phyloP scores from a whole-genome alignment of 2,888 invertebrate species.

The Polia nebulosa region DNA sequence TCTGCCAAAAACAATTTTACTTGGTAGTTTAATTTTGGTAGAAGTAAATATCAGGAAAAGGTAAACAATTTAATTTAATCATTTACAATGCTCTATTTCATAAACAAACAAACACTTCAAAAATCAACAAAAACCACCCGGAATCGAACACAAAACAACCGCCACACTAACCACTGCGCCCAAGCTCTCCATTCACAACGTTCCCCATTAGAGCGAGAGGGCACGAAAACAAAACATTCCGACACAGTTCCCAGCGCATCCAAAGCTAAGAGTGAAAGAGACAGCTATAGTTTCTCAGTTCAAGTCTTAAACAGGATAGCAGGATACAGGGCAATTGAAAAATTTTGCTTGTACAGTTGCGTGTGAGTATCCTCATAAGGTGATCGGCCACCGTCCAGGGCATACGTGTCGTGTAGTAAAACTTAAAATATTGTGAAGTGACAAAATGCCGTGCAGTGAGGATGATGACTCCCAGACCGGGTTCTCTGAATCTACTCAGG shows the following conservation, averaged over 20 bases:
- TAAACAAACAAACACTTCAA: not conserved
- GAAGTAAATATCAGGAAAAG: not conserved
- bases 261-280: slow-evolving; percentile 71
- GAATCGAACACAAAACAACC: slow-evolving; percentile 77
- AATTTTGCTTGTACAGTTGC: slow-evolving; percentile 79
- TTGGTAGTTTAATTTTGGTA: not conserved
- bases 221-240: slow-evolving; percentile 90
- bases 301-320: slow-evolving; percentile 78
- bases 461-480: slow-evolving; percentile 91
- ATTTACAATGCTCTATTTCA: not conserved
- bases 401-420: slow-evolving; percentile 67
- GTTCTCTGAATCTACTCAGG: slow-evolving; percentile 89
- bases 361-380: slow-evolving; percentile 75
- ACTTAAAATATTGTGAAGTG: slow-evolving; percentile 44
- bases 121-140: slow-evolving; percentile 4
- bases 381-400: slow-evolving; percentile 68
- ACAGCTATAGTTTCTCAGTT: slow-evolving; percentile 68
- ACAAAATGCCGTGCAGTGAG: slow-evolving; percentile 92
- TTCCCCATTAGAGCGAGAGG: slow-evolving; percentile 83
- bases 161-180: slow-evolving; percentile 70
- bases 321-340: slow-evolving; percentile 83
- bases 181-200: slow-evolving; percentile 80
- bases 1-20: not conserved
- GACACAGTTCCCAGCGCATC: slow-evolving; percentile 87
- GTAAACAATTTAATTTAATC: not conserved